Evolutionary conservation across 2,888 invertebrate species (phyloP).

Genomic region (Eupithecia centaureata): DNA sequence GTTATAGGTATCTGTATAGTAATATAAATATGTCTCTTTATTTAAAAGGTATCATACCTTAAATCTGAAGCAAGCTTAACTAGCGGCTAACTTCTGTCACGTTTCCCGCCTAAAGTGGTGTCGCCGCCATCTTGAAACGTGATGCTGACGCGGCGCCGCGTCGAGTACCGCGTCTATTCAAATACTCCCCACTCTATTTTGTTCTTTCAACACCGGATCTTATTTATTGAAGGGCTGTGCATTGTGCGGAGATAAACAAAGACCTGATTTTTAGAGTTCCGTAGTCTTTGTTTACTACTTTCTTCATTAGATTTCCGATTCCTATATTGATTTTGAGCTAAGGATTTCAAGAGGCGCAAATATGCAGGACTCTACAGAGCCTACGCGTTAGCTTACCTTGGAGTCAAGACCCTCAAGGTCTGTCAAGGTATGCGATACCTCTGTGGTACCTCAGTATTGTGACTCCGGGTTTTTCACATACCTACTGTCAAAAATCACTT

Average conservation of each 20-base stretch:
- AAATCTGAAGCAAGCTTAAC: slow-evolving; percentile 31
- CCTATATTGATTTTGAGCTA: too few species aligned
- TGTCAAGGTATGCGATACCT: too few species aligned
- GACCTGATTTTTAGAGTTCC: slow-evolving; percentile 1
- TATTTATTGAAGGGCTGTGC: slow-evolving; percentile 66
- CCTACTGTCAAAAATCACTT: too few species aligned
- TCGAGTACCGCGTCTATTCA: slow-evolving; percentile 62
- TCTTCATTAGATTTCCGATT: not conserved
- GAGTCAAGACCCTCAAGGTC: too few species aligned
- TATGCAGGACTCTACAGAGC: too few species aligned
- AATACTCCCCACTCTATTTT: slow-evolving; percentile 59
- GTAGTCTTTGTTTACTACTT: not conserved
- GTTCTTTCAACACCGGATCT: slow-evolving; percentile 69
- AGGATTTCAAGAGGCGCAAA: too few species aligned
- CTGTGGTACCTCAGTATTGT: too few species aligned
- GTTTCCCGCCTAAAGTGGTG: slow-evolving; percentile 71
- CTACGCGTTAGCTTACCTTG: too few species aligned
- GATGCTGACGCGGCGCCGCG: slow-evolving; percentile 64
- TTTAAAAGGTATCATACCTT: slow-evolving; percentile 11
- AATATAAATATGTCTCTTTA: too few species aligned
- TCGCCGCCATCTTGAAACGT: slow-evolving; percentile 76
- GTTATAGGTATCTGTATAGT: too few species aligned
- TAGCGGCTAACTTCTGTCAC: slow-evolving; percentile 63
- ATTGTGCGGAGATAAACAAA: slow-evolving; percentile 47
- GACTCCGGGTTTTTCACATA: too few species aligned